Evolutionary conservation across 2,797 vertebrate genomes (phyloP), one percentile per base, ranked within the genome.

Genomic region (Crenichthys baileyi): DNA sequence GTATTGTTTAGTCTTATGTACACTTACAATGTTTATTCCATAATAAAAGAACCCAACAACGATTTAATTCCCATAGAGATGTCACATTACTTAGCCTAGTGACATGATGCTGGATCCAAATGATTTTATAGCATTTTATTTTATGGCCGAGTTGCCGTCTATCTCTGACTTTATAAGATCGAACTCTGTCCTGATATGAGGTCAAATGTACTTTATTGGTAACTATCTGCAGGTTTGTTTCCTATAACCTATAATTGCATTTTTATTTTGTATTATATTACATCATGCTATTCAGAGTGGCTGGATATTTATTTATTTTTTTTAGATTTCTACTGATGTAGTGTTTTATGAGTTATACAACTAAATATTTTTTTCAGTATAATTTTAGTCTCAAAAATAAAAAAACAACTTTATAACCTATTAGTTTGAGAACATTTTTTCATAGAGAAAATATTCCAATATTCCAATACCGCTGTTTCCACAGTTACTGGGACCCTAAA

Each of bases 1-100:
- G 44, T 75, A 73, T 39, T 13, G 13, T 51, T 48, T 70, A 73
- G 74, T 75, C 44, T 50, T 53, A 53, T 44, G 41, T 53, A 44
- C 63, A 72, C 7, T 73, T 41, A 39, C 46, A 7, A 67, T 60
- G 56, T 46, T 24, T 6, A 58, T 58, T 70, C 72, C 55, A 39
- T 39, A 68, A 46, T 29, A 8, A 53, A 51, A 77, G 50, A 41
- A 31, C 65, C 61, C 55, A 12, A 74, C 31, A 53, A 4, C 0
- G 29, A 63, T 53, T 67, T 44, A 70, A 73, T 53, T 75, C 20
- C 65, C 31, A 73, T 7, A 51, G 8, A 46, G 24, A 16, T 41
- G 44, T 20, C 5, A 50, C 13, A 1, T n/a, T 72, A 46, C n/a
- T 53, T 26, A n/a, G 63, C 46, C 75, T 50, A 79, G 75, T 46